Percentiles rank a stretch among this genome's conserved stretches.
Conservation (phyloP, 1,140 invertebrate genomes). For the Pachypsylla venusta region DNA sequence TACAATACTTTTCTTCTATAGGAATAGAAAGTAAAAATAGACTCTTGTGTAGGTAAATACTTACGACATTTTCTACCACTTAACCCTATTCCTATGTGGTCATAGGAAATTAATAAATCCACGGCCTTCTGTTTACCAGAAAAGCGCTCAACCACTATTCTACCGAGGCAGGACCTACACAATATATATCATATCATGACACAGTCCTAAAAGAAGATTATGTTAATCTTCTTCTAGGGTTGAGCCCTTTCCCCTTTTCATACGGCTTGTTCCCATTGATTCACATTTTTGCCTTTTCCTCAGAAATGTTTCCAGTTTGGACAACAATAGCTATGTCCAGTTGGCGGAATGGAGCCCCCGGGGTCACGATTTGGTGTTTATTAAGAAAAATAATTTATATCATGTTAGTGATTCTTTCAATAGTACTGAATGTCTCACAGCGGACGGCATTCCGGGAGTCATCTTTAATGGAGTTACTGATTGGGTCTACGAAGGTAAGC, state of each 20-base stretch:
- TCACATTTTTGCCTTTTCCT: background rate
- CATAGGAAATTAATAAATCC: no score
- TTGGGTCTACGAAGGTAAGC: conserved; percentile 64
- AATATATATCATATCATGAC: background rate
- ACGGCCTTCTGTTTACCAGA: background rate
- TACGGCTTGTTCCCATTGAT: background rate
- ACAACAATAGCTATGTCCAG: conserved; percentile 18
- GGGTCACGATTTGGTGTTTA: conserved; percentile 55
- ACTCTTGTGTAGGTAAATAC: no score
- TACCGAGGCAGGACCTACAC: background rate
- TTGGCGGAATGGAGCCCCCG: conserved; percentile 45
- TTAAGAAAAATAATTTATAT: conserved; percentile 67
- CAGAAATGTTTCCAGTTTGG: background rate
- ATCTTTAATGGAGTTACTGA: conserved; percentile 63
- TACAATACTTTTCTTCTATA: no score
- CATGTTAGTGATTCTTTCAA: conserved; percentile 38
- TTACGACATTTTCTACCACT: no score
- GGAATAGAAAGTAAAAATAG: no score
- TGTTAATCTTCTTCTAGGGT: background rate
- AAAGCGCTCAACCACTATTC: background rate
- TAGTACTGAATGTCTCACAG: conserved; percentile 34
- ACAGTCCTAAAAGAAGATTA: background rate
- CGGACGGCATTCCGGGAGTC: conserved; percentile 33
- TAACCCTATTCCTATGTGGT: no score
- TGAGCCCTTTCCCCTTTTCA: no score